Evolutionary conservation across 2,888 invertebrate genomes (phyloP).

Genomic region (Drepana falcataria): DNA sequence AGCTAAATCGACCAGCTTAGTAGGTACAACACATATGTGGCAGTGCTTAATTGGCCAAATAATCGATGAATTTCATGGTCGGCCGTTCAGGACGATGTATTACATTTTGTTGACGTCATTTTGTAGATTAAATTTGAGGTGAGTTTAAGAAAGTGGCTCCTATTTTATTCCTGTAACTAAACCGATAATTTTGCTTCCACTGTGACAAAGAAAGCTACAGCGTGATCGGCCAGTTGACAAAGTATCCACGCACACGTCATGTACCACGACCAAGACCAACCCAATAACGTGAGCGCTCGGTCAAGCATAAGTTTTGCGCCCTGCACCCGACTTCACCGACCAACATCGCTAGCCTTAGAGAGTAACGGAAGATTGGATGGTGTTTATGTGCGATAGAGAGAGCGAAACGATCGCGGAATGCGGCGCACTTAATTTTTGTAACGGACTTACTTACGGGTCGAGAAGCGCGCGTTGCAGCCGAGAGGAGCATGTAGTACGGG

Average conservation of each 20-base stretch:
- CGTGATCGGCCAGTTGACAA: not conserved
- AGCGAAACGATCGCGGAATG: conserved; percentile 62
- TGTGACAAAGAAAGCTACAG: not conserved
- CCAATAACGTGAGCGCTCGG: conserved; percentile 22
- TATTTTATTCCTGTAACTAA: too few species aligned
- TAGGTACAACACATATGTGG: too few species aligned
- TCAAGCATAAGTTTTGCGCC: conserved; percentile 37
- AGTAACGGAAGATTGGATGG: conserved; percentile 11
- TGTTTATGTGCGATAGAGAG: conserved; percentile 49
- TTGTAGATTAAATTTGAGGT: not conserved
- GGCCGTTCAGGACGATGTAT: too few species aligned
- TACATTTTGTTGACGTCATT: not conserved
- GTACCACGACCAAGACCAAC: conserved; percentile 9
- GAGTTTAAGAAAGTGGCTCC: too few species aligned
- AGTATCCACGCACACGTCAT: not conserved
- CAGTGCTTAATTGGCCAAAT: too few species aligned
- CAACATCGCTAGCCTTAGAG: conserved; percentile 12
- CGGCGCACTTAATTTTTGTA: conserved; percentile 76
- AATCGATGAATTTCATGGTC: too few species aligned
- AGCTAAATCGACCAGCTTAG: too few species aligned
- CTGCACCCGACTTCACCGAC: conserved; percentile 27
- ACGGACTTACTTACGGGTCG: conserved; percentile 68
- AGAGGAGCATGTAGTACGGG: conserved; percentile 66
- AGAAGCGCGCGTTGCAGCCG: conserved; percentile 67
- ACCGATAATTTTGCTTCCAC: not conserved